Conservation (phyloP, 2,888 invertebrate species). For the Tenthredo livida region DNA sequence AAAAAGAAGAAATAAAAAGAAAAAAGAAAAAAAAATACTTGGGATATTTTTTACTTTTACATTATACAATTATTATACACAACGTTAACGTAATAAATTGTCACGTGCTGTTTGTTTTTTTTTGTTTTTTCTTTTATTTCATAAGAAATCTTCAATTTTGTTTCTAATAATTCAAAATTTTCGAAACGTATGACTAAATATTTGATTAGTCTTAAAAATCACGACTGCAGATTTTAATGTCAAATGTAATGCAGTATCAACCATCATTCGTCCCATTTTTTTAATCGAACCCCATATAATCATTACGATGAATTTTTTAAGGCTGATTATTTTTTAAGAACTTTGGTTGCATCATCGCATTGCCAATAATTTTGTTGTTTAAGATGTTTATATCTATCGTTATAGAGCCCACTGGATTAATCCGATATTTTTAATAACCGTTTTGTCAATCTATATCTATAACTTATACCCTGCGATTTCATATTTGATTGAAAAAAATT, state of each 20-base stretch:
- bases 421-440: conserved; percentile 40
- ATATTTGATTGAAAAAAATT: conserved; percentile 16
- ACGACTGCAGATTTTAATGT: neutral
- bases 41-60: conserved; percentile 32
- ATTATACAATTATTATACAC: conserved; percentile 16
- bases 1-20: neutral
- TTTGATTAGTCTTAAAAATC: neutral
- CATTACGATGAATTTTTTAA: conserved; percentile 63
- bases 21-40: conserved; percentile 22
- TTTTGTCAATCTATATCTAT: conserved; percentile 30
- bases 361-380: conserved; percentile 64
- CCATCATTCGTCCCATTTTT: neutral
- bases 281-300: neutral
- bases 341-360: conserved; percentile 56
- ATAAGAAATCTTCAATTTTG: neutral
- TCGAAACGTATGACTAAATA: neutral
- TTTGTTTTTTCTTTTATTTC: neutral
- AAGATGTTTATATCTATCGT: conserved; percentile 60
- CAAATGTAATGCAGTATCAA: neutral
- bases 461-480: neutral
- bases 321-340: conserved; percentile 65
- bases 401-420: conserved; percentile 55
- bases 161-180: neutral
- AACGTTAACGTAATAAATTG: neutral
- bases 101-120: neutral